phyloP scores from a whole-genome alignment of 2,888 invertebrate genomes.

The Drosophila maculinotata region DNA sequence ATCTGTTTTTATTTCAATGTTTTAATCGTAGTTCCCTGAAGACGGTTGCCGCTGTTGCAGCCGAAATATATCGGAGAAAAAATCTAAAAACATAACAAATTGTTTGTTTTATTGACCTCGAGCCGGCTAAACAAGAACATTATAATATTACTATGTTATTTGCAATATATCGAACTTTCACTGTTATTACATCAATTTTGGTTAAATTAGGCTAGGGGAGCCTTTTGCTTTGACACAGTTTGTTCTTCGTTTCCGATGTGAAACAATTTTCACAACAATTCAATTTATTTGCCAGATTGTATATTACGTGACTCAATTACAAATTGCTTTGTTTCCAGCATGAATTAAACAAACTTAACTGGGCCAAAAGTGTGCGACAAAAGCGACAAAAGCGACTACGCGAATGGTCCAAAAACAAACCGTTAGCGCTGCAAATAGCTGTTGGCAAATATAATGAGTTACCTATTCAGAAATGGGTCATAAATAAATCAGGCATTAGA shows the following conservation, averaged over 20 bases:
- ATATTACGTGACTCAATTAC: slow-evolving; percentile 73
- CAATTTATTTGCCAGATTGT: slow-evolving; percentile 78
- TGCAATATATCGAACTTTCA: not conserved
- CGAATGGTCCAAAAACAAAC: slow-evolving; percentile 6
- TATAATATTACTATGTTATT: too few relatives aligned
- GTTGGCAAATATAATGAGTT: slow-evolving; percentile 18
- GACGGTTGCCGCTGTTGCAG: too few relatives aligned
- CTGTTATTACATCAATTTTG: slow-evolving; percentile 12
- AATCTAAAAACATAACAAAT: too few relatives aligned
- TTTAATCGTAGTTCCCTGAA: too few relatives aligned
- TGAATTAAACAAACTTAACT: slow-evolving; percentile 20
- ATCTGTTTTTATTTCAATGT: too few relatives aligned
- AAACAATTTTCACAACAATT: slow-evolving; percentile 71
- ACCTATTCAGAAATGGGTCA: not conserved
- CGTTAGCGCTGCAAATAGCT: slow-evolving; percentile 11
- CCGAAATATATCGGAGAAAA: too few relatives aligned
- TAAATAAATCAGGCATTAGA: not conserved
- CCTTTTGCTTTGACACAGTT: slow-evolving; percentile 34
- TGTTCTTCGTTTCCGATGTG: slow-evolving; percentile 29
- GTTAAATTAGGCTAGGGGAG: slow-evolving; percentile 26
- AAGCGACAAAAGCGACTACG: slow-evolving; percentile 4
- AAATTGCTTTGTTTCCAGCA: slow-evolving; percentile 64
- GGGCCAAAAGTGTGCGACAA: slow-evolving; percentile 1
- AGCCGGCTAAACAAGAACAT: too few relatives aligned
- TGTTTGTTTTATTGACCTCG: too few relatives aligned